Percentiles rank a stretch among this genome's conserved stretches.
Conservation (phyloP, 2,113 vertebrate genomes). For the Dipodomys stephensi region DNA sequence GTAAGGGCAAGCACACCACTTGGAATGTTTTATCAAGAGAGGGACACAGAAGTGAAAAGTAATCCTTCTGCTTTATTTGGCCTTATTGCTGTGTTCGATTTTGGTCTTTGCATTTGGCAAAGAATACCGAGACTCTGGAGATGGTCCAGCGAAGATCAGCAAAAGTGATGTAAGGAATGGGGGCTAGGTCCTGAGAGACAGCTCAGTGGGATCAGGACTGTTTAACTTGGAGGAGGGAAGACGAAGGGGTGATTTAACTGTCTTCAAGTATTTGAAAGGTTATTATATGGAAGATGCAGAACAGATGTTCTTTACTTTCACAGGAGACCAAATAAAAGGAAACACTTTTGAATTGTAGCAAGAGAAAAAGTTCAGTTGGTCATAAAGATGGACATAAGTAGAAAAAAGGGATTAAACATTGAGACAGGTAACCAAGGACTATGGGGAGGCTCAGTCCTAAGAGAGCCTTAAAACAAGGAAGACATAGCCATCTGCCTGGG, state of each 20-base stretch:
- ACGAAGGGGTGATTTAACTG: constrained; percentile 78
- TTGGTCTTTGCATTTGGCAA: constrained; percentile 78
- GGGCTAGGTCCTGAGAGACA: constrained; percentile 69
- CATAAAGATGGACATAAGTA: constrained; percentile 70
- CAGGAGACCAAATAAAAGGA: constrained; percentile 78
- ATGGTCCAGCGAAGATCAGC: constrained; percentile 77
- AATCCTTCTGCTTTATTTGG: constrained; percentile 79
- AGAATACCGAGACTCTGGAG: constrained; percentile 73
- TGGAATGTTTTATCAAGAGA: constrained; percentile 78
- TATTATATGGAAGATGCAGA: constrained; percentile 79
- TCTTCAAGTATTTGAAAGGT: constrained; percentile 82
- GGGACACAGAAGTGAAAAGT: constrained; percentile 72
- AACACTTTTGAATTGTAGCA: constrained; percentile 76
- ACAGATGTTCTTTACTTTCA: constrained; percentile 80
- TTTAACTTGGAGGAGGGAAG: constrained; percentile 80
- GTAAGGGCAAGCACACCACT: constrained; percentile 51
- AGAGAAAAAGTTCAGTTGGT: constrained; percentile 74
- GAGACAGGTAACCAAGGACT: constrained; percentile 71
- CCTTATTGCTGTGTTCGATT: constrained; percentile 71
- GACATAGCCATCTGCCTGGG: constrained; percentile 17
- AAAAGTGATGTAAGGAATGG: constrained; percentile 78
- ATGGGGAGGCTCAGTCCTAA: constrained; percentile 33
- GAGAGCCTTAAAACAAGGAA: constrained; percentile 63
- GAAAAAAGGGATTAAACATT: constrained; percentile 64
- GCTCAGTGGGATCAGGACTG: constrained; percentile 69